Base-by-base conservation (phyloP, 2,888 invertebrate species). In the Melieria crassipennis region DNA sequence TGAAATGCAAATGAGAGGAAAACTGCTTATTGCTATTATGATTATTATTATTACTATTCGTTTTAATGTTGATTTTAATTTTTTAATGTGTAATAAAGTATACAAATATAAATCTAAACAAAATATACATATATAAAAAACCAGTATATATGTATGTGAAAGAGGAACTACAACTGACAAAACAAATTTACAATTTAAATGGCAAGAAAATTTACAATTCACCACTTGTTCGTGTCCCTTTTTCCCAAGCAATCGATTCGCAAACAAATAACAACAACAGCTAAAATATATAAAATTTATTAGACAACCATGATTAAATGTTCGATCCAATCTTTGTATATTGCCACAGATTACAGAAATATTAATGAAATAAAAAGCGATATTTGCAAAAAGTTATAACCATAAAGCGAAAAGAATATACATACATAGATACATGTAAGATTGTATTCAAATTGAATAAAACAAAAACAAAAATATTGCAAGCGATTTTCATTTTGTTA, bases 1-100 rank as follows among this genome's bases (percentile, higher is more conserved):
- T 72, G 63, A 72, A 74, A 66, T 70, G 63, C 70, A 64, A 61
- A 69, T 45, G 62, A 61, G 56, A 56, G 30, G 30, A 50, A 65
- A 58, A 52, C 57, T 57, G 48, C 13, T 55, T 70, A 65, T 63
- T 56, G 55, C 61, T 69, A 69, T 55, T 65, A 65, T 64, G 55
- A 65, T 50, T 60, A 64, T 45, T 56, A 66, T 66, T 65, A 65
- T 65, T 65, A 65, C 56, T 68, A 69, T 69, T 52, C 62, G 46
- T 62, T 69, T 16, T 55, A 69, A 69, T 62, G 68, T 69, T 69
- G 62, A 69, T 69, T 69, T 69, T 68, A 56, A 65, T 48, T 48
- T 48, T 30, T 52, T 46, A 62, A 56, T 65, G 58, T 65, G 43
- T 65, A 63, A 67, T 56, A 55, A 63, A 62, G 16, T 71, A 71